A percentile compares a stretch with the other conserved stretches of the same genome.
Evolutionary conservation across 2,113 vertebrate species (phyloP).

Genomic region (Chloebia gouldiae): DNA sequence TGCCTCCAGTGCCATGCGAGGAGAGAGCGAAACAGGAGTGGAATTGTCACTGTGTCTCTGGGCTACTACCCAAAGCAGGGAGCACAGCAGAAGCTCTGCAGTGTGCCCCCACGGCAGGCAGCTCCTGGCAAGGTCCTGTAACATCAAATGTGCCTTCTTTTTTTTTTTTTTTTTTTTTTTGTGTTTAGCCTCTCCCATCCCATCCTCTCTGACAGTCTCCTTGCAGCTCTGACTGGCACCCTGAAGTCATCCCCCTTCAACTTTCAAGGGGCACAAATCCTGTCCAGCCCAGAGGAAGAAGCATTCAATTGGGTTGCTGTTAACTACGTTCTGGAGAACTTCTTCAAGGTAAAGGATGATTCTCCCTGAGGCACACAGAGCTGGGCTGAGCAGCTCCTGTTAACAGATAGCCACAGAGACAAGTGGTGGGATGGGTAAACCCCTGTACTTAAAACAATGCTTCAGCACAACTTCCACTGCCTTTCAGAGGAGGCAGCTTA

Average conservation of each 20-base stretch:
- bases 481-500: background rate
- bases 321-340: conserved; percentile 53
- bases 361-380: background rate
- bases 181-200: conserved; percentile 14
- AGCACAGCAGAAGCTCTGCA: background rate
- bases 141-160: background rate
- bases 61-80: background rate
- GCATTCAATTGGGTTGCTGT: conserved; percentile 45
- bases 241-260: conserved; percentile 39
- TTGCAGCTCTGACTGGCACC: conserved; percentile 8
- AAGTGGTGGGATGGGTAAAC: background rate
- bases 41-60: background rate
- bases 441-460: background rate
- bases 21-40: background rate
- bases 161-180: conserved; percentile 29
- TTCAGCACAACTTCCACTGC: background rate
- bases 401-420: background rate
- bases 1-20: rapidly evolving
- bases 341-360: conserved; percentile 43
- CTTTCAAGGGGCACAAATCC: conserved; percentile 6
- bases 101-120: background rate
- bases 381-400: background rate
- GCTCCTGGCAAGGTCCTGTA: background rate
- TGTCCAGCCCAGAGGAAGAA: background rate
- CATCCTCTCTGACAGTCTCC: background rate